Base-by-base conservation (phyloP, 2,888 invertebrate species). In the Amiota mariae region DNA sequence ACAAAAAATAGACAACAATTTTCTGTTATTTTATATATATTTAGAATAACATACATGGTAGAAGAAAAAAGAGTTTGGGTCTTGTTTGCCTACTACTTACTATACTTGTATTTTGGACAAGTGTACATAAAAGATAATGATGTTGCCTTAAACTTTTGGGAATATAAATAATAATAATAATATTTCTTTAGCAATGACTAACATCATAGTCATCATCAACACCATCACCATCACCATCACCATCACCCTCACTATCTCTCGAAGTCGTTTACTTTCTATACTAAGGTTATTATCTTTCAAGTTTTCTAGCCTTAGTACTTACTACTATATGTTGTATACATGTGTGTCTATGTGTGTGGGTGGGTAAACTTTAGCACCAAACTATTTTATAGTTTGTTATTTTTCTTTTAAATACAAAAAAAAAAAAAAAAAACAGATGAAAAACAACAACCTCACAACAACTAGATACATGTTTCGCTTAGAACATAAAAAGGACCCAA, bases 121-220 rank as follows among this genome's bases (percentile, higher is more conserved):
- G 77, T 85, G 82, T 86, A 81, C 82, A 86, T 85, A 85, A 88
- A 87, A 87, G 88, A 88, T 88, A 87, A 88, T 88, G 87, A 88
- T 88, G 88, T 87, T 88, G 88, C 86, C 86, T 85, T 85, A 82
- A 87, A 88, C 87, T 88, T 88, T 83, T 79, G 83, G 86, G 87
- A 36, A 36, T 86, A 87, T 88, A 87, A 83, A 87, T 88, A 87
- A 36, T 86, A 87, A 87, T 87, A 83, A 87, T 88, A 87, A 88
- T 85, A 59, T 71, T 71, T 73, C 74, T 73, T 76, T 61, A 72
- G 8, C 54, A n/a, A n/a, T 15, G 54, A 54, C n/a, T 54, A 15
- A 54, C 54, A 54, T 15, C 10, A 13, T 9, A 12, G 18, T n/a
- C 47, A 8, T 36, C 54, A n/a, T 10, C 6, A 8, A 8, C 10